Evolutionary conservation across 2,888 invertebrate species (phyloP).

Genomic region (Bombylius discolor): DNA sequence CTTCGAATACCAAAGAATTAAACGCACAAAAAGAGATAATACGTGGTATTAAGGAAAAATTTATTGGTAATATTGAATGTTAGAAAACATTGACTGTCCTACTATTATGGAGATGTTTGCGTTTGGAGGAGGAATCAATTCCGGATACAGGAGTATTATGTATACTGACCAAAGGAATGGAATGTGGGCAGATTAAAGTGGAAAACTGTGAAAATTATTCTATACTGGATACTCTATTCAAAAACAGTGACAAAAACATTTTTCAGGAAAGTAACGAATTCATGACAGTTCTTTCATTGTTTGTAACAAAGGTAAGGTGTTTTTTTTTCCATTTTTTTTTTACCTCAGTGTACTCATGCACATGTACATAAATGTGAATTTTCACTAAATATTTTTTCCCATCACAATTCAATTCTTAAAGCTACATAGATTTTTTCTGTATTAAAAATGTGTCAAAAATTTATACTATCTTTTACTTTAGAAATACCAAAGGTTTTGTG

Average conservation of each 20-base stretch:
- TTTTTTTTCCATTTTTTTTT: too few species aligned
- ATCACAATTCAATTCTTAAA: too few species aligned
- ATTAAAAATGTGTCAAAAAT: too few species aligned
- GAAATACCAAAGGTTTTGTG: too few species aligned
- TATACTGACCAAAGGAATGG: constrained; percentile 27
- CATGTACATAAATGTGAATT: too few species aligned
- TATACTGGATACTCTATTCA: too few species aligned
- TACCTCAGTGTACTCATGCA: too few species aligned
- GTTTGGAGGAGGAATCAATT: constrained; percentile 6
- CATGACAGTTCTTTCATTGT: constrained; percentile 28
- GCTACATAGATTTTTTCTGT: too few species aligned
- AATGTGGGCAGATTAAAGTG: constrained; percentile 25
- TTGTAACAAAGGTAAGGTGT: constrained; percentile 33
- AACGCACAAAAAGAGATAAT: constrained; percentile 72
- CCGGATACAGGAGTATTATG: constrained; percentile 29
- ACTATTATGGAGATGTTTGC: constrained; percentile 20
- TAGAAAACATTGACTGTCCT: constrained; percentile 31
- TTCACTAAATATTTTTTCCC: too few species aligned
- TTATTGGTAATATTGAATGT: constrained; percentile 29
- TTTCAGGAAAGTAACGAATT: constrained; percentile 32
- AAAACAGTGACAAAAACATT: constrained; percentile 31
- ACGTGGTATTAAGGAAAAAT: constrained; percentile 57
- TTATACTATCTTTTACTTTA: too few species aligned
- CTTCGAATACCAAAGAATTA: constrained; percentile 47
- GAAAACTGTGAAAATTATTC: too few species aligned